These are phyloP conservation scores for Prunella fulvescens DNA, from an alignment of 2,113 vertebrate species.

Conservation along the genomic window DNA sequence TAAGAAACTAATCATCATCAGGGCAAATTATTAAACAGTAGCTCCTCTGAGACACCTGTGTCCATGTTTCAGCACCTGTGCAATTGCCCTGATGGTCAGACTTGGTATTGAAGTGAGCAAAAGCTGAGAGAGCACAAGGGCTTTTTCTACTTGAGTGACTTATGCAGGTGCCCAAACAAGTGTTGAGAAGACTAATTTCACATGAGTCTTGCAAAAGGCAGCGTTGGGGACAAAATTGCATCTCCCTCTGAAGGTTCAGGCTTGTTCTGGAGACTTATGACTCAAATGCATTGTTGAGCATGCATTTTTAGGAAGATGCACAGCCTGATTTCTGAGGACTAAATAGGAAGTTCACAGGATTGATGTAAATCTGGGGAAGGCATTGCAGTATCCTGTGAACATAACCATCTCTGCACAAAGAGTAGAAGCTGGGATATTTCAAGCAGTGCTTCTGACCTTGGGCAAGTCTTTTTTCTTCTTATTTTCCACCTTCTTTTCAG, in stretches of 20 bases:
- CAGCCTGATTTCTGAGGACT: background rate
- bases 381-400: background rate
- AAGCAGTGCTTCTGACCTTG: background rate
- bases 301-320: background rate
- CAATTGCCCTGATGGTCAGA: background rate
- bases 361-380: background rate
- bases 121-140: background rate
- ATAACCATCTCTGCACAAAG: background rate
- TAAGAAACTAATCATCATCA: background rate
- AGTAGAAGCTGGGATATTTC: background rate
- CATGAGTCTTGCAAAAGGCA: background rate
- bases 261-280: background rate
- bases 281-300: background rate
- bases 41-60: background rate
- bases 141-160: background rate
- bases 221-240: background rate
- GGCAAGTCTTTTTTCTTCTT: background rate
- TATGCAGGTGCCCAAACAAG: background rate
- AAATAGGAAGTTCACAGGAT: background rate
- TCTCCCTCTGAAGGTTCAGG: background rate
- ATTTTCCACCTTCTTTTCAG: background rate
- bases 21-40: background rate
- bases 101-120: background rate
- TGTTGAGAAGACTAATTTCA: background rate
- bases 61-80: background rate